Conservation (phyloP, 2,797 vertebrate genomes). For the Chromis chromis region DNA sequence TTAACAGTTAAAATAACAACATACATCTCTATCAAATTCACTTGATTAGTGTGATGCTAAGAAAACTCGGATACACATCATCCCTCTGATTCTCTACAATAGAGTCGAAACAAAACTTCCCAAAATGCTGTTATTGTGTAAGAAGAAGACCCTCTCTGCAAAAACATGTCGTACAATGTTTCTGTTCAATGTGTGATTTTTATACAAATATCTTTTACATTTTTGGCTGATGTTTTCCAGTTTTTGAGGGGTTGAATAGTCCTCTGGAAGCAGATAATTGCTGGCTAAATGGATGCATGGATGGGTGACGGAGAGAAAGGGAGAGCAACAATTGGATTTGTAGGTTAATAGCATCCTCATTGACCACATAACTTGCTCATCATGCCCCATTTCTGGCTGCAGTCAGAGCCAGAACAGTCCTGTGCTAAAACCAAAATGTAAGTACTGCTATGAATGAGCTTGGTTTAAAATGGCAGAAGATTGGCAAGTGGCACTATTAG, state of each 20-base stretch:
- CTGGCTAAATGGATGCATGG: constrained; percentile 25
- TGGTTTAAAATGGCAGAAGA: constrained; percentile 49
- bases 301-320: constrained; percentile 16
- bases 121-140: too few relatives aligned
- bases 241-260: constrained; percentile 1
- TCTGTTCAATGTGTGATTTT: too few relatives aligned
- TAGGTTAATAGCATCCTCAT: constrained; percentile 71
- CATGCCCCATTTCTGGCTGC: constrained; percentile 54
- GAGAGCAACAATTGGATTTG: constrained; percentile 59
- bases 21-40: too few relatives aligned
- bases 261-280: constrained; percentile 33
- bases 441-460: constrained; percentile 48
- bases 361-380: constrained; percentile 64
- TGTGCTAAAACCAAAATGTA: constrained; percentile 44
- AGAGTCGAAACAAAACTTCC: too few relatives aligned
- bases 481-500: constrained; percentile 61
- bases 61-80: too few relatives aligned
- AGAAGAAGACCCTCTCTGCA: too few relatives aligned
- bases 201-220: not conserved
- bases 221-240: not conserved
- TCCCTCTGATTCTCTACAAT: too few relatives aligned
- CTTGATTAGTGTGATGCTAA: too few relatives aligned
- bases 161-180: too few relatives aligned
- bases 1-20: too few relatives aligned
- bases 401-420: constrained; percentile 23